phyloP scores from a whole-genome alignment of 2,113 vertebrate species.

The Oriolus oriolus region DNA sequence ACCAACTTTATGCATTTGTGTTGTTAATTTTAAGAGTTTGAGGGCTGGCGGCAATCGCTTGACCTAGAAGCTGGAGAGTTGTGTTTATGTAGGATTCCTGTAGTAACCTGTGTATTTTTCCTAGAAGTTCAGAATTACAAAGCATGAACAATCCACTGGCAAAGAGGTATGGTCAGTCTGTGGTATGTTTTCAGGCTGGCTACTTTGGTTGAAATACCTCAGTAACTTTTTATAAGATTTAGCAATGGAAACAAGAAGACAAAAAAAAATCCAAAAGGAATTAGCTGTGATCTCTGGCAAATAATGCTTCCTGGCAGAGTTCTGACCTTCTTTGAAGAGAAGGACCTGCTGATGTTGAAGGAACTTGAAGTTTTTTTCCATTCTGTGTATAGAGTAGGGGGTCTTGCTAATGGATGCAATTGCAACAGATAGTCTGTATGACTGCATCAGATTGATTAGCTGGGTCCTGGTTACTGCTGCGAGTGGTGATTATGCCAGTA shows the following conservation, averaged over 20 bases:
- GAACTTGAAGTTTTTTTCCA: not conserved
- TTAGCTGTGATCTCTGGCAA: not conserved
- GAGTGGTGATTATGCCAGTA: conserved; percentile 47
- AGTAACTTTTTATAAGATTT: not conserved
- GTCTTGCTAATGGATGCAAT: conserved; percentile 49
- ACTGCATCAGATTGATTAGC: conserved; percentile 59
- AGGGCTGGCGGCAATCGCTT: not conserved
- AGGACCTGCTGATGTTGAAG: not conserved
- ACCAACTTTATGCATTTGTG: not conserved
- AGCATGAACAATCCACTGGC: not conserved
- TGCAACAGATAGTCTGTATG: conserved; percentile 15
- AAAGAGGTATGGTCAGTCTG: not conserved
- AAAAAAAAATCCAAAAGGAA: not conserved
- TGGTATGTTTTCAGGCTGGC: not conserved
- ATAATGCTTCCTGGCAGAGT: not conserved
- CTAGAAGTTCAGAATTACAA: not conserved
- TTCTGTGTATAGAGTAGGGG: conserved; percentile 15
- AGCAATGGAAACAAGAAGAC: not conserved
- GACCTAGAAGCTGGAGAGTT: not conserved
- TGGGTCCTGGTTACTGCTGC: conserved; percentile 48
- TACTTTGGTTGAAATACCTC: not conserved
- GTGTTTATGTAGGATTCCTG: not conserved
- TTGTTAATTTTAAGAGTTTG: not conserved
- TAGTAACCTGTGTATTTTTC: not conserved
- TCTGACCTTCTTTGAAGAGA: conserved; percentile 10